These are phyloP conservation scores for Phlogophora meticulosa DNA, from an alignment of 2,888 invertebrate species.

Conservation along the genomic window DNA sequence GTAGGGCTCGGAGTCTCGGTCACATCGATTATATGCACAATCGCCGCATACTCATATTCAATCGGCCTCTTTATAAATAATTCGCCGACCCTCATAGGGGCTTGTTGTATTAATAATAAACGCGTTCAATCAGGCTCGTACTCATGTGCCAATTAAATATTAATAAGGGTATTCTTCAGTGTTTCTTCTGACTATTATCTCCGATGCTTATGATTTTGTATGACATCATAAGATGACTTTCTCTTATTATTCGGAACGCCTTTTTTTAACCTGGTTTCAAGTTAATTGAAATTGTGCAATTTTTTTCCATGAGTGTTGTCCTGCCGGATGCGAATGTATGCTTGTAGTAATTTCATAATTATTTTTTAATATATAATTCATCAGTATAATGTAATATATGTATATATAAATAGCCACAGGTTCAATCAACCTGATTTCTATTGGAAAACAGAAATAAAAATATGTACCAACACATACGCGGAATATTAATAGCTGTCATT, in stretches of 20 bases:
- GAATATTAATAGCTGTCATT: conserved; percentile 56
- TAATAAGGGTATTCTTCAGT: conserved; percentile 66
- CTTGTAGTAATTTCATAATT: background rate
- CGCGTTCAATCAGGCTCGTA: conserved; percentile 80
- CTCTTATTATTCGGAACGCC: conserved; percentile 16
- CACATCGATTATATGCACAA: conserved; percentile 80
- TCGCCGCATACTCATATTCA: conserved; percentile 78
- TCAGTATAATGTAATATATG: background rate
- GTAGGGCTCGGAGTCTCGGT: conserved; percentile 63
- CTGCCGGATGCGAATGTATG: background rate
- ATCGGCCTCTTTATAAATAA: conserved; percentile 82
- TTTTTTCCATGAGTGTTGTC: background rate
- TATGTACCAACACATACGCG: conserved; percentile 7
- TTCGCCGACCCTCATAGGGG: conserved; percentile 82
- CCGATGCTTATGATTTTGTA: conserved; percentile 57
- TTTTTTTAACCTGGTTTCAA: conserved; percentile 15
- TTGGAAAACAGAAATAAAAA: conserved; percentile 25
- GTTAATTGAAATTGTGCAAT: conserved; percentile 1
- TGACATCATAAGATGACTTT: conserved; percentile 43
- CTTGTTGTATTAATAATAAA: conserved; percentile 83
- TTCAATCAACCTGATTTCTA: conserved; percentile 22
- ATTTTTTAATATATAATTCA: background rate
- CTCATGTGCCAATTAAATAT: conserved; percentile 84
- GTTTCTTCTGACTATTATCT: conserved; percentile 50
- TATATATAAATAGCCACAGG: background rate